phyloP scores from a whole-genome alignment of 2,888 invertebrate genomes.

The Ophonus ardosiacus region DNA sequence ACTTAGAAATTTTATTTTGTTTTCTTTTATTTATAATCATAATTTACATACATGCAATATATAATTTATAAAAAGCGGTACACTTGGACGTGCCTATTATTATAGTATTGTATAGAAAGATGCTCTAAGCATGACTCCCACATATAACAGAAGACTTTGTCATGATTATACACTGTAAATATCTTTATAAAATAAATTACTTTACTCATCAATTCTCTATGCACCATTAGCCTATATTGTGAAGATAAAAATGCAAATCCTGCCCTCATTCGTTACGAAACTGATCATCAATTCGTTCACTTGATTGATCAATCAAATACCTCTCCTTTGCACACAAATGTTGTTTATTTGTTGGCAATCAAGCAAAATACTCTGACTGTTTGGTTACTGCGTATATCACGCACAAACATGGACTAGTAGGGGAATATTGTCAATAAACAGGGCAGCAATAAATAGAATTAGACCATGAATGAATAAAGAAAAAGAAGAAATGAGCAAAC shows the following conservation, averaged over 20 bases:
- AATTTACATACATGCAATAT: too few species aligned
- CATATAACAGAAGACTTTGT: too few species aligned
- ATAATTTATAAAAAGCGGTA: too few species aligned
- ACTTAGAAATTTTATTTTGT: too few species aligned
- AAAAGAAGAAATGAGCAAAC: neutral
- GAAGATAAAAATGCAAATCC: constrained; percentile 1
- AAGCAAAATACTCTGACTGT: neutral
- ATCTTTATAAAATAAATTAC: neutral
- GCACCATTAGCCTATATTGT: constrained; percentile 5
- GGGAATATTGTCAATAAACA: neutral
- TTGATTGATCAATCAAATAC: neutral
- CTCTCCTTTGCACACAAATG: neutral
- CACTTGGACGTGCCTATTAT: too few species aligned
- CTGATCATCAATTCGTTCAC: neutral
- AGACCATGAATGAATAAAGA: neutral
- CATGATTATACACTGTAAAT: neutral
- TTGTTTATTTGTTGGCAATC: neutral
- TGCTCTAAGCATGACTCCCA: too few species aligned
- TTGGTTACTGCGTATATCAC: neutral
- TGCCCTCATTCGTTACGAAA: neutral
- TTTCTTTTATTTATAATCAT: too few species aligned
- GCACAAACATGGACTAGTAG: neutral
- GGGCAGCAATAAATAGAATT: neutral
- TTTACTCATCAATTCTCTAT: neutral
- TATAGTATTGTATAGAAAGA: too few species aligned